phyloP scores from a whole-genome alignment of 2,888 invertebrate species.

The Serrognathus titanus region DNA sequence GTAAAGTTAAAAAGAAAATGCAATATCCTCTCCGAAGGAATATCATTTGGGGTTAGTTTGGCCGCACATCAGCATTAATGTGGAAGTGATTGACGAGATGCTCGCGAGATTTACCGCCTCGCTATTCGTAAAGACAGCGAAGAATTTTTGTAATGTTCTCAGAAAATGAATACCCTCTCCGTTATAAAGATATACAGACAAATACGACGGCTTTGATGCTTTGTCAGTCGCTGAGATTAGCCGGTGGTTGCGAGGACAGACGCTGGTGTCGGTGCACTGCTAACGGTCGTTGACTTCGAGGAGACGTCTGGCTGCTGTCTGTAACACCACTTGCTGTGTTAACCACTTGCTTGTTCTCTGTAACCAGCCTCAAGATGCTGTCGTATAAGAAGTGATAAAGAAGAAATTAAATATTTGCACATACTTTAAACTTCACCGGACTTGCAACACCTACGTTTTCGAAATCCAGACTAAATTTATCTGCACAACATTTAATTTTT shows the following conservation, averaged over 20 bases:
- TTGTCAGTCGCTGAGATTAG: slow-evolving; percentile 22
- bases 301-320: slow-evolving; percentile 32
- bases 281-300: slow-evolving; percentile 31
- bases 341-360: slow-evolving; percentile 29
- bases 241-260: slow-evolving; percentile 24
- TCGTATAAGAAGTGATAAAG: slow-evolving; percentile 1
- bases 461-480: too few relatives aligned
- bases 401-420: not conserved
- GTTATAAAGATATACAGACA: slow-evolving; percentile 4
- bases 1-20: too few relatives aligned
- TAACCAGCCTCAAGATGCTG: slow-evolving; percentile 3
- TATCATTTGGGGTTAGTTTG: too few relatives aligned
- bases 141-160: not conserved
- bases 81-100: too few relatives aligned
- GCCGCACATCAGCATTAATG: too few relatives aligned
- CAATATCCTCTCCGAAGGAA: too few relatives aligned
- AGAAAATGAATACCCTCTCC: not conserved
- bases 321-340: slow-evolving; percentile 32
- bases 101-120: too few relatives aligned
- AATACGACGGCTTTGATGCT: slow-evolving; percentile 4
- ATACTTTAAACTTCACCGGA: not conserved
- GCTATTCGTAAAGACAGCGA: too few relatives aligned
- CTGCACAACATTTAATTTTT: too few relatives aligned
- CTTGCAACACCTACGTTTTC: not conserved
- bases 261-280: slow-evolving; percentile 31